Evolutionary conservation across 2,797 vertebrate species (phyloP).

Genomic region (Dryobates pubescens): DNA sequence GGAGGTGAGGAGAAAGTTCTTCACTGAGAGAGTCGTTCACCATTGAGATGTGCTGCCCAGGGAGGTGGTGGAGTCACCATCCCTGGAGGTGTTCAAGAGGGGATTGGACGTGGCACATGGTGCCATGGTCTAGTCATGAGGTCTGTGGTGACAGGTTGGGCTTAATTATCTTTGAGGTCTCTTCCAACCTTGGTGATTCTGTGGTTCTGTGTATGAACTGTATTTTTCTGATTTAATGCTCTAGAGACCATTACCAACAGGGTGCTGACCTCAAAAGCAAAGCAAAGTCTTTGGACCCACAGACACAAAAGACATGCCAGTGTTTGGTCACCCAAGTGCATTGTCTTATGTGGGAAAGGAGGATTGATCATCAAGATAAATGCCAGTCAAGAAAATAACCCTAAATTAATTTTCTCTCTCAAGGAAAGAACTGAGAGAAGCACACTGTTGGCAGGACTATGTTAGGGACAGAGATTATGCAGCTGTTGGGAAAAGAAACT

Average conservation of each 20-base stretch:
- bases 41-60: too few relatives aligned
- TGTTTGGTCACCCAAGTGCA: fast-evolving
- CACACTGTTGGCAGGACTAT: neutral
- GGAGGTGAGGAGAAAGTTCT: too few relatives aligned
- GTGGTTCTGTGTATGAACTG: too few relatives aligned
- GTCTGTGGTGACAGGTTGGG: too few relatives aligned
- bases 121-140: too few relatives aligned
- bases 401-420: neutral
- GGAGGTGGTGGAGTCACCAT: too few relatives aligned
- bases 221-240: neutral
- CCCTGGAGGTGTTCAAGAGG: too few relatives aligned
- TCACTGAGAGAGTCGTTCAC: too few relatives aligned
- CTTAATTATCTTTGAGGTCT: too few relatives aligned
- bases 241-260: neutral
- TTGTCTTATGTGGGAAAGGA: neutral
- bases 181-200: too few relatives aligned
- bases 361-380: neutral
- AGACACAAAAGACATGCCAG: neutral
- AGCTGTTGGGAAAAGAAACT: neutral
- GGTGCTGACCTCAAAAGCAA: neutral
- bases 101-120: too few relatives aligned
- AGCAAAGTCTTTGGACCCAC: neutral
- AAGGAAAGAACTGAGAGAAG: neutral
- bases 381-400: neutral
- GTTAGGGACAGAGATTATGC: neutral